phyloP scores from a whole-genome alignment of 2,888 invertebrate genomes.

The Lithophane leautieri region DNA sequence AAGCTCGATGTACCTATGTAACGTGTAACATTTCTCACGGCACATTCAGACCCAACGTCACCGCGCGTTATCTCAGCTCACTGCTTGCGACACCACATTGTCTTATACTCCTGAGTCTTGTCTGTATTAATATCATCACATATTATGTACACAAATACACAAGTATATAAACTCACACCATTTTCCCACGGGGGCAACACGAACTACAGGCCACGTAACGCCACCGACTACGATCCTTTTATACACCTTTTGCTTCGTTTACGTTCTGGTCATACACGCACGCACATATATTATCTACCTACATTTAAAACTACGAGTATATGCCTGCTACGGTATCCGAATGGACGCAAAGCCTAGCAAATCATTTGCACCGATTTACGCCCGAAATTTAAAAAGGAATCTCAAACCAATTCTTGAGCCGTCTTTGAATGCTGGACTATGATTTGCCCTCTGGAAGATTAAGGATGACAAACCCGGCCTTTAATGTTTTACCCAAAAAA shows the following conservation, averaged over 20 bases:
- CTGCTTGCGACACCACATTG: slow-evolving; percentile 31
- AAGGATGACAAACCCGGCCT: not conserved
- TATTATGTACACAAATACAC: no score
- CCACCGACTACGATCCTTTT: no score
- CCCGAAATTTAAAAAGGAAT: not conserved
- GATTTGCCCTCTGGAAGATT: not conserved
- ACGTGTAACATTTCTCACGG: slow-evolving; percentile 15
- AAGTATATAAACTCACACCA: no score
- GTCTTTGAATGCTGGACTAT: not conserved
- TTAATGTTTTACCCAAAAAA: not conserved
- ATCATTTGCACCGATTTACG: not conserved
- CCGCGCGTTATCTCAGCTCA: slow-evolving; percentile 34
- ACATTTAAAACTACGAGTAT: no score
- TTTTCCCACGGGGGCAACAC: no score
- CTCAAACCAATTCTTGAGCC: not conserved
- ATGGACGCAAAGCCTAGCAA: not conserved
- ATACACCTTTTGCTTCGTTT: no score
- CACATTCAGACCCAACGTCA: slow-evolving; percentile 27
- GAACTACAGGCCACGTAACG: no score
- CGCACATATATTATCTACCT: no score
- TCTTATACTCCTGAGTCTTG: slow-evolving; percentile 7
- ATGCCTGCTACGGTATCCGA: not conserved
- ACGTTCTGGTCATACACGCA: no score
- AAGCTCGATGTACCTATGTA: no score
- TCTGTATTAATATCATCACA: slow-evolving; percentile 20